Conservation (phyloP, 2,888 invertebrate genomes). For the Cremastobaeus sp. region DNA sequence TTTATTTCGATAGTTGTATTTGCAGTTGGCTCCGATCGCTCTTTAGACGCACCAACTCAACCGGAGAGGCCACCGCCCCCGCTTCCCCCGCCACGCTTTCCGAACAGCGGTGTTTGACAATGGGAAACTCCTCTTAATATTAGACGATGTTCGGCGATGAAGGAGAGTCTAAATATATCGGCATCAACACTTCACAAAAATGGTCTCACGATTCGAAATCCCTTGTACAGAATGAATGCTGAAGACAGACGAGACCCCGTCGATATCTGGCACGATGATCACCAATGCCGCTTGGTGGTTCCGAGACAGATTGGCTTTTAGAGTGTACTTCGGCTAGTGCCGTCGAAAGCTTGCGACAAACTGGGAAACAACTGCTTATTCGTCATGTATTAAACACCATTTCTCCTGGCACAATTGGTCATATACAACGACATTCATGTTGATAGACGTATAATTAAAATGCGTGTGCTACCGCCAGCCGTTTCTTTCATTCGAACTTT, state of each 20-base stretch:
- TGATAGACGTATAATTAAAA: too few species aligned
- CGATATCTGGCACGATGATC: background rate
- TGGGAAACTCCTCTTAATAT: conserved; percentile 83
- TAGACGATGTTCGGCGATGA: conserved; percentile 79
- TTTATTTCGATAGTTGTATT: conserved; percentile 78
- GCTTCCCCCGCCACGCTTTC: conserved; percentile 89
- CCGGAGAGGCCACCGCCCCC: conserved; percentile 88
- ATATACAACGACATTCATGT: too few species aligned
- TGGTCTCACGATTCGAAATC: conserved; percentile 70
- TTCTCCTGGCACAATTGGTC: too few species aligned
- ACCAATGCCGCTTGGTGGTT: conserved; percentile 64
- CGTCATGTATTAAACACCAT: too few species aligned
- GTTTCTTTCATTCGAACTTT: too few species aligned
- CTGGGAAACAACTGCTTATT: too few species aligned
- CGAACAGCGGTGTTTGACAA: conserved; percentile 90
- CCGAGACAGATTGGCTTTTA: conserved; percentile 29
- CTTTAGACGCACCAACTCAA: conserved; percentile 87
- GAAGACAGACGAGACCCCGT: background rate
- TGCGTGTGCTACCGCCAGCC: too few species aligned
- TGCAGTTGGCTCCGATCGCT: conserved; percentile 91
- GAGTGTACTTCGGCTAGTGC: conserved; percentile 11
- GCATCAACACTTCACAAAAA: too few species aligned
- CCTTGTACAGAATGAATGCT: conserved; percentile 78
- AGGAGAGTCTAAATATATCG: too few species aligned
- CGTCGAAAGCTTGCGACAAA: too few species aligned